Percentiles rank a stretch among this genome's conserved stretches.
Evolutionary conservation across 2,797 vertebrate species (phyloP).

Genomic region (Hylomyscus alleni): DNA sequence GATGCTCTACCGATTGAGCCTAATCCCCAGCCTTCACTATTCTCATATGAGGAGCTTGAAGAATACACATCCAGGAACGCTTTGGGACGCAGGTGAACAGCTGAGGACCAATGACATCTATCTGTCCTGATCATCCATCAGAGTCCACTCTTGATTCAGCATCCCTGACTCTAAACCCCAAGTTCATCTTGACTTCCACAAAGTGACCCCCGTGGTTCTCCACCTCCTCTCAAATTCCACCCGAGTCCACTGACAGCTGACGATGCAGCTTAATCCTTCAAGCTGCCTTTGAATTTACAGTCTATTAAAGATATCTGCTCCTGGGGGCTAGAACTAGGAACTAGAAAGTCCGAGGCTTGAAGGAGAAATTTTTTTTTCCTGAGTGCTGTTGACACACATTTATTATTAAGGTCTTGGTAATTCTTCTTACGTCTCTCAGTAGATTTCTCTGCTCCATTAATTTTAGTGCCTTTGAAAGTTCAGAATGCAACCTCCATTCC

Average conservation of each 20-base stretch:
- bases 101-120: neutral
- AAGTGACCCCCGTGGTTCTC: neutral
- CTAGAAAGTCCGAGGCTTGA: conserved; percentile 51
- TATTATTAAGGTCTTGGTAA: conserved; percentile 54
- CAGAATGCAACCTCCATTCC: conserved; percentile 24
- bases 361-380: conserved; percentile 54
- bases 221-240: neutral
- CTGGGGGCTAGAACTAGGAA: conserved; percentile 45
- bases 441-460: conserved; percentile 62
- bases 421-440: conserved; percentile 33
- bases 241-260: neutral
- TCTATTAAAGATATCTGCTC: conserved; percentile 24
- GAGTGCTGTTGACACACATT: neutral
- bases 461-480: conserved; percentile 63
- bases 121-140: neutral
- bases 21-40: rapidly evolving
- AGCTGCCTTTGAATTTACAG: conserved; percentile 57
- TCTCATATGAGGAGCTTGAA: neutral
- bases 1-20: neutral
- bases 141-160: neutral
- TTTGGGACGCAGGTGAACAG: neutral
- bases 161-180: no score
- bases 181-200: neutral
- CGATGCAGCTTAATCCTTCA: neutral
- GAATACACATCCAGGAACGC: neutral